Conservation (phyloP, 1,140 invertebrate genomes). For the Drosophila lowei region DNA sequence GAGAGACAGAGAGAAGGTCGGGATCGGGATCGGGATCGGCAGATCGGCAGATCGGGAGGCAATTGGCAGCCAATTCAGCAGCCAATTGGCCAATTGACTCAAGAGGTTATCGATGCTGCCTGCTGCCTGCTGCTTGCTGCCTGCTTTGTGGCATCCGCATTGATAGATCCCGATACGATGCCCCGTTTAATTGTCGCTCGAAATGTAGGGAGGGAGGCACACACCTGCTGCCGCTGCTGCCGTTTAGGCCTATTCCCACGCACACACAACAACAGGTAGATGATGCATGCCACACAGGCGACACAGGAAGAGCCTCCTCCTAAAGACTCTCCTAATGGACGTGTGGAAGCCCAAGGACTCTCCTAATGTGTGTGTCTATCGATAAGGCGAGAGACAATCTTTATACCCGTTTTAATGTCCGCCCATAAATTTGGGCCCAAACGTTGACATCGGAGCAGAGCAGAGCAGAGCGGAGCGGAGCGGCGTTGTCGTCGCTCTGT, state of each 20-base stretch:
- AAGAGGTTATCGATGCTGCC: conserved; percentile 54
- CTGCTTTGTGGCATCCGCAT: conserved; percentile 63
- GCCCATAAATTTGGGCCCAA: conserved; percentile 62
- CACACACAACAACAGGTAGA: conserved; percentile 37
- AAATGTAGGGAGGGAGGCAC: not conserved
- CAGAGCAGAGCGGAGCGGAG: conserved; percentile 1
- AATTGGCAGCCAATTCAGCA: conserved; percentile 16
- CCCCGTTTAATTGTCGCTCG: conserved; percentile 66
- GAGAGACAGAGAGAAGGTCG: too few relatives aligned
- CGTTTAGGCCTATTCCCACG: conserved; percentile 66
- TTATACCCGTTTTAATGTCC: conserved; percentile 50
- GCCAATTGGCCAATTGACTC: conserved; percentile 71
- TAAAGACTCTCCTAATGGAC: conserved; percentile 62
- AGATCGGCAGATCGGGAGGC: too few relatives aligned
- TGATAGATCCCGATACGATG: conserved; percentile 52
- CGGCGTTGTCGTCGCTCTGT: conserved; percentile 33
- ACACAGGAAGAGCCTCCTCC: conserved; percentile 49
- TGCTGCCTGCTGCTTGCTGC: not conserved
- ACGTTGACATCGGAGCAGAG: conserved; percentile 20
- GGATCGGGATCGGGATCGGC: too few relatives aligned
- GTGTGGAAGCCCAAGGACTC: too few relatives aligned
- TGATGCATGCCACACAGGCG: conserved; percentile 46
- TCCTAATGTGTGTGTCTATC: too few relatives aligned
- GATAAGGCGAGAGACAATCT: not conserved
- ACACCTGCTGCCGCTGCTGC: conserved; percentile 20